These are phyloP conservation scores for Coccyzus lansbergi DNA, from an alignment of 2,797 vertebrate species.

Conservation along the genomic window DNA sequence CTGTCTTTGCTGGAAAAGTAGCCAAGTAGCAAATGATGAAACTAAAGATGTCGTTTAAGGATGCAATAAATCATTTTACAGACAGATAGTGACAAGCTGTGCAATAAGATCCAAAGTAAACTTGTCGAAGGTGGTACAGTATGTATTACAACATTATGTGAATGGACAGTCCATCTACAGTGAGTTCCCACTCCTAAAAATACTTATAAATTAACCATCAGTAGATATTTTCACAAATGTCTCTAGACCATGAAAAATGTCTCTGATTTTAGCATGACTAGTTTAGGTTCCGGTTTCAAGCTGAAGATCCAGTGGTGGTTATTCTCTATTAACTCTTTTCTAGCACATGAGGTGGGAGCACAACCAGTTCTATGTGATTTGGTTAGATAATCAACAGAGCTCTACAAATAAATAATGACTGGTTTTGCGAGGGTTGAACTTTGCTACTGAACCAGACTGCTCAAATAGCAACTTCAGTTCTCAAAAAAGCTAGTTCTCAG, in stretches of 20 bases:
- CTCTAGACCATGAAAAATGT: background rate
- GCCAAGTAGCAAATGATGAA: background rate
- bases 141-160: background rate
- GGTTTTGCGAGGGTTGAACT: background rate
- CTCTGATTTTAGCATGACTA: background rate
- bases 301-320: background rate
- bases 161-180: background rate
- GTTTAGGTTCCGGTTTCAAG: background rate
- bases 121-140: background rate
- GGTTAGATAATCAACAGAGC: background rate
- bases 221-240: no score
- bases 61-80: background rate
- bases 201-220: background rate
- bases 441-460: background rate
- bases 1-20: background rate
- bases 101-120: background rate
- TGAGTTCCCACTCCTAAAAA: background rate
- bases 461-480: background rate
- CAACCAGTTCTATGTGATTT: background rate
- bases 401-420: background rate
- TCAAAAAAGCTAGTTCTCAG: background rate
- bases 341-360: background rate
- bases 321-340: background rate
- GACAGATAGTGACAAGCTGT: background rate
- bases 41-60: background rate